Evolutionary conservation across 2,113 vertebrate genomes (phyloP).

Genomic region (Clarias batrachus): DNA sequence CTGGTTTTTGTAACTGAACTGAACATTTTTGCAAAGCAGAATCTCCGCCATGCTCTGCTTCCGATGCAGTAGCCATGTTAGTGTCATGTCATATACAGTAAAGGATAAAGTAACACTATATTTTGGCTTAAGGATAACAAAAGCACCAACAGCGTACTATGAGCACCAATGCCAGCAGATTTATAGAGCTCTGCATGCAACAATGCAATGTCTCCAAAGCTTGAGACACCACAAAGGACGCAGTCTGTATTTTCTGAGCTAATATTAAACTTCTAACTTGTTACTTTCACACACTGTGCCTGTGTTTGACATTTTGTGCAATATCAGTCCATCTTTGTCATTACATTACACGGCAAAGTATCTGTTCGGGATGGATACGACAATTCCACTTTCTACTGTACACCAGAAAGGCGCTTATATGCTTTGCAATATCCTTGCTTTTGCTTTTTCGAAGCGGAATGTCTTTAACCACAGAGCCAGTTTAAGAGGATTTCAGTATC

Average conservation of each 20-base stretch:
- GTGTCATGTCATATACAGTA: conserved; percentile 14
- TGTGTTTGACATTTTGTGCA: background rate
- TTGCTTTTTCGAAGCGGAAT: background rate
- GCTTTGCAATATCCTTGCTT: background rate
- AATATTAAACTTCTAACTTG: background rate
- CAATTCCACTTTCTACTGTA: background rate
- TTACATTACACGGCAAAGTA: background rate
- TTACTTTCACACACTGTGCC: background rate
- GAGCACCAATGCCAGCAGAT: conserved; percentile 38
- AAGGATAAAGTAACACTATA: conserved; percentile 48
- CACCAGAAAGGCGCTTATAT: background rate
- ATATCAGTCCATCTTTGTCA: background rate
- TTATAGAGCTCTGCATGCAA: conserved; percentile 5
- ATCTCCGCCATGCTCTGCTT: conserved; percentile 2
- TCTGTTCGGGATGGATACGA: background rate
- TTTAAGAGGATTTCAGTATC: conserved; percentile 2
- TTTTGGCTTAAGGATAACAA: conserved; percentile 37
- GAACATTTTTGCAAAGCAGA: conserved; percentile 30
- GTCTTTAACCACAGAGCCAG: background rate
- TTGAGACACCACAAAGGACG: background rate
- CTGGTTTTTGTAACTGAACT: background rate
- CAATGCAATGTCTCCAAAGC: background rate
- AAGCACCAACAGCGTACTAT: conserved; percentile 43
- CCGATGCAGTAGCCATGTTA: conserved; percentile 6
- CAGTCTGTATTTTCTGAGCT: background rate